phyloP scores from a whole-genome alignment of 2,113 vertebrate genomes.

The Leptobrachium leishanense region DNA sequence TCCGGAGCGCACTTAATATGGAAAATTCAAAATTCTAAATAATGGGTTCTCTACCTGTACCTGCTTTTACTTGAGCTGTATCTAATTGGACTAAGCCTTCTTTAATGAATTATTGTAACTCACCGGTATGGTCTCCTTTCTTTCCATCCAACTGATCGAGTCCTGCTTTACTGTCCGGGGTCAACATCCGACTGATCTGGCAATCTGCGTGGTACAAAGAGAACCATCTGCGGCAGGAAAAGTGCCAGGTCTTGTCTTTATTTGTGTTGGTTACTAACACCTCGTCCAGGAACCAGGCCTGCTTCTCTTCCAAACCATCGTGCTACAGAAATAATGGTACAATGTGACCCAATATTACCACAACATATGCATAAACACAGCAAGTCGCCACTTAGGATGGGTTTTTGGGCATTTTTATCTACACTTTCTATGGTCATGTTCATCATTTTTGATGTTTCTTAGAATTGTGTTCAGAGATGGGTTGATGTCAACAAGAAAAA shows the following conservation, averaged over 20 bases:
- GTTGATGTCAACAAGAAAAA: too few relatives aligned
- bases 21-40: too few relatives aligned
- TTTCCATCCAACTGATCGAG: constrained; percentile 10
- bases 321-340: constrained; percentile 32
- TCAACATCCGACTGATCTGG: constrained; percentile 50
- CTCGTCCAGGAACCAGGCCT: constrained; percentile 54
- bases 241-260: constrained; percentile 48
- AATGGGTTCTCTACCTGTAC: too few relatives aligned
- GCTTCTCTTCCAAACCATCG: constrained; percentile 47
- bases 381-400: too few relatives aligned
- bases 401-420: too few relatives aligned
- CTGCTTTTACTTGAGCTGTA: too few relatives aligned
- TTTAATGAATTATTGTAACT: not conserved
- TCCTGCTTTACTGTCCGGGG: constrained; percentile 3
- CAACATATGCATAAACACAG: not conserved
- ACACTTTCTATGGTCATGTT: too few relatives aligned
- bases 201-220: constrained; percentile 53
- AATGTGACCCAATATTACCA: not conserved
- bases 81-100: too few relatives aligned
- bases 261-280: constrained; percentile 45
- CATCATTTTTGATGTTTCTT: too few relatives aligned
- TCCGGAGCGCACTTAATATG: too few relatives aligned
- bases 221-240: constrained; percentile 48
- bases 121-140: constrained; percentile 34
- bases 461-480: too few relatives aligned